These are phyloP conservation scores for Megastigmus dorsalis DNA, from an alignment of 2,888 invertebrate genomes.

Conservation along the genomic window DNA sequence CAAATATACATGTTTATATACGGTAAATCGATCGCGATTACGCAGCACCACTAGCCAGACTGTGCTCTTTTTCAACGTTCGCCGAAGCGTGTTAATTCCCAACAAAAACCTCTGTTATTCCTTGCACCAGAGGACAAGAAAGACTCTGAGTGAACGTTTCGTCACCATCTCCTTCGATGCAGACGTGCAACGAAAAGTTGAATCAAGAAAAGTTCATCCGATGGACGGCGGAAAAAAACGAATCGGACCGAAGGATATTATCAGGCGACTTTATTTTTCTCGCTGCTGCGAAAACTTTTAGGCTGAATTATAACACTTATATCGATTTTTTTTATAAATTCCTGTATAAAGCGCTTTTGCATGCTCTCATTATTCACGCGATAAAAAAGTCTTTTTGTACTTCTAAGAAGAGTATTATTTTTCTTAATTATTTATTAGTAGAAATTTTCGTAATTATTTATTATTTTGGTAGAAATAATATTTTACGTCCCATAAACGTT, in stretches of 20 bases:
- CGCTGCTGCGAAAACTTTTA: neutral
- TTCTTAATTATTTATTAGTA: no score
- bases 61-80: constrained; percentile 20
- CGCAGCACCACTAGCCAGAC: constrained; percentile 9
- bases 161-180: constrained; percentile 22
- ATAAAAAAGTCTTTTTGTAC: no score
- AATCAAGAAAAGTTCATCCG: neutral
- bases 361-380: no score
- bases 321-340: no score
- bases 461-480: no score
- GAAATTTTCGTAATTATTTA: no score
- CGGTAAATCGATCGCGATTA: constrained; percentile 25
- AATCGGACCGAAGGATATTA: neutral
- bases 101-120: constrained; percentile 16
- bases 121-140: neutral
- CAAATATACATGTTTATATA: neutral
- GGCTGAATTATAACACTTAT: neutral
- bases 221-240: neutral
- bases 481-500: no score
- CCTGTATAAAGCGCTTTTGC: no score
- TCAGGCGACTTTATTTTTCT: neutral
- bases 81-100: constrained; percentile 21
- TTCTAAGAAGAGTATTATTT: no score
- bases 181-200: neutral
- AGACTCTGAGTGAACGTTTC: constrained; percentile 10